Conservation (phyloP, 2,797 vertebrate species). For the Urophycis tenuis region DNA sequence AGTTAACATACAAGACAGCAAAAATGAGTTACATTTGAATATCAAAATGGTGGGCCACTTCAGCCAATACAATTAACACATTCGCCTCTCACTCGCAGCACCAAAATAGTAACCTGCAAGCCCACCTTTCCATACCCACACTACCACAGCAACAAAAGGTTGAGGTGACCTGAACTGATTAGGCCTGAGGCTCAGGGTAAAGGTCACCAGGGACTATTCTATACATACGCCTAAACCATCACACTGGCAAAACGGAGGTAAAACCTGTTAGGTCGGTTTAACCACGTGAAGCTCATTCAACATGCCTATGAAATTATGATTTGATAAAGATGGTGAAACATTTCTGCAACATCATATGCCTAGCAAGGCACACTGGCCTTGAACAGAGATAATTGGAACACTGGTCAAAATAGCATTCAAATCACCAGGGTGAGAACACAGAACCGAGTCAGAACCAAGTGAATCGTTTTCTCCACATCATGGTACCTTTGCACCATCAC, state of each 20-base stretch:
- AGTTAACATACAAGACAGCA: neutral
- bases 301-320: neutral
- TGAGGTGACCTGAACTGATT: neutral
- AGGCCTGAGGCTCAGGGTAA: neutral
- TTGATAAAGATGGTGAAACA: neutral
- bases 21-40: neutral
- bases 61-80: neutral
- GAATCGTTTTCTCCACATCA: conserved; percentile 39
- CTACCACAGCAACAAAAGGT: neutral
- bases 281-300: neutral
- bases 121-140: no score
- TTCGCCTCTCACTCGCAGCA: no score
- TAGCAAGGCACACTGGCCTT: conserved; percentile 45
- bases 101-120: no score
- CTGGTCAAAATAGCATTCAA: conserved; percentile 70
- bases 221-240: neutral
- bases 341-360: conserved; percentile 16
- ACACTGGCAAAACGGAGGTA: neutral
- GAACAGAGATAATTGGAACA: conserved; percentile 60
- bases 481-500: neutral
- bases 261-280: neutral
- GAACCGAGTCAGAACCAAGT: conserved; percentile 47
- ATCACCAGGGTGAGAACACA: conserved; percentile 62
- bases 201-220: neutral
- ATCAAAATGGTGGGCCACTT: neutral